phyloP scores from a whole-genome alignment of 2,888 invertebrate genomes.

The Tinea trinotella region DNA sequence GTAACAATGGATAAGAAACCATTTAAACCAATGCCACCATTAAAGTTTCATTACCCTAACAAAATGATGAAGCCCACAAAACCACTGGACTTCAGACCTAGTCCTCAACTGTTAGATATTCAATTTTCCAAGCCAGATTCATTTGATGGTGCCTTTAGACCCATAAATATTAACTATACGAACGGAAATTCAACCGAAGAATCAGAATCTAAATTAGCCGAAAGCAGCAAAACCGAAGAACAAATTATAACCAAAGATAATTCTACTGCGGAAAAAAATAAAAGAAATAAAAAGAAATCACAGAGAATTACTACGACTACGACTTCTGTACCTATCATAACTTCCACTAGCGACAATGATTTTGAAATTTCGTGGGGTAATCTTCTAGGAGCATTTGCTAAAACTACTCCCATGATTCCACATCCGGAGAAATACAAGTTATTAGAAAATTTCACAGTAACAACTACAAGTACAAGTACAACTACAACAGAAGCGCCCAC shows the following conservation, averaged over 20 bases:
- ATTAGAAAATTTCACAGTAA: constrained; percentile 28
- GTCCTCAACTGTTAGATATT: constrained; percentile 54
- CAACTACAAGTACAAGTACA: constrained; percentile 25
- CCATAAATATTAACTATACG: constrained; percentile 42
- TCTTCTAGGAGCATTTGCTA: constrained; percentile 48
- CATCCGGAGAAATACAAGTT: constrained; percentile 31
- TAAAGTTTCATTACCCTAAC: constrained; percentile 38
- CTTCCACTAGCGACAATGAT: neutral
- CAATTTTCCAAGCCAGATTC: constrained; percentile 44
- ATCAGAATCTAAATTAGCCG: constrained; percentile 23
- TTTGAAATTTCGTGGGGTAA: constrained; percentile 39
- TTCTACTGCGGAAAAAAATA: constrained; percentile 31
- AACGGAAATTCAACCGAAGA: constrained; percentile 30
- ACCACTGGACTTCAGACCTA: constrained; percentile 53
- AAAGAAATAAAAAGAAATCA: constrained; percentile 43
- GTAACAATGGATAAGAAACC: constrained; percentile 64
- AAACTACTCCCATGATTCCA: constrained; percentile 55
- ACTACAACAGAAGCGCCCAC: constrained; percentile 28
- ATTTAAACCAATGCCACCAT: constrained; percentile 61
- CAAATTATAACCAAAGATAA: constrained; percentile 37
- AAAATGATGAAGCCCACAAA: constrained; percentile 37
- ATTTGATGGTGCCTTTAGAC: constrained; percentile 49
- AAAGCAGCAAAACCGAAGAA: constrained; percentile 29
- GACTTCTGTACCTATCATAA: constrained; percentile 1
- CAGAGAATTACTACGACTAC: constrained; percentile 36